Evolutionary conservation across 2,797 vertebrate genomes (phyloP).

Genomic region (Pseudocheirus occidentalis): DNA sequence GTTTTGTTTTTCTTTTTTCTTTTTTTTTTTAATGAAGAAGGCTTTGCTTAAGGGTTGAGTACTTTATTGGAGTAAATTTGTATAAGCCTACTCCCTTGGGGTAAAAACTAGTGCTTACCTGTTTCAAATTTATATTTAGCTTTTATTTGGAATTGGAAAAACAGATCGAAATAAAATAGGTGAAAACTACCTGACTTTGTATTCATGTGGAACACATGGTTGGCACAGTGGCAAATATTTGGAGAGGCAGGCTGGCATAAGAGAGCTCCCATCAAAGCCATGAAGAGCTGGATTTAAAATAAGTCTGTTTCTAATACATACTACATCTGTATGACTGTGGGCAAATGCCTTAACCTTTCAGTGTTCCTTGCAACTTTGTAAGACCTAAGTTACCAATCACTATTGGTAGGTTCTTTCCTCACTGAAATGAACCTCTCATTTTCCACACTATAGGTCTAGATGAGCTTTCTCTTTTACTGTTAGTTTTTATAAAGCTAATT

Average conservation of each 20-base stretch:
- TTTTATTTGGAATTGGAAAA: constrained; percentile 91
- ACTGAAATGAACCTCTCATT: background rate
- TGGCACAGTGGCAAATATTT: background rate
- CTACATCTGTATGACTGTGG: background rate
- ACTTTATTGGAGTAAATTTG: constrained; percentile 90
- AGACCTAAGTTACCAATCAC: background rate
- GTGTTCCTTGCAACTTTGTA: background rate
- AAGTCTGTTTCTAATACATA: background rate
- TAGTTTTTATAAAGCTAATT: background rate
- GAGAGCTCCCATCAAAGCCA: background rate
- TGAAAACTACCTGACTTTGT: constrained; percentile 78
- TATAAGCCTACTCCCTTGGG: constrained; percentile 91
- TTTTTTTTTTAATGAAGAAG: constrained; percentile 84
- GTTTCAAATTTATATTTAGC: constrained; percentile 91
- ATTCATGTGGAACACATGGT: constrained; percentile 67
- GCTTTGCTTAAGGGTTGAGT: constrained; percentile 86
- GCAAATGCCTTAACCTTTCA: background rate
- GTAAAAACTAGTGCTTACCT: constrained; percentile 89
- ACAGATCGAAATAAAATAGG: constrained; percentile 90
- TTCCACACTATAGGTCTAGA: background rate
- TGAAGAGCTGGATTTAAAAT: background rate
- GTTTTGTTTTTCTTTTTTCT: constrained; percentile 54
- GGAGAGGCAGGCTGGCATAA: background rate
- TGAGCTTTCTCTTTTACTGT: background rate
- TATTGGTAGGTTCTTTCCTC: background rate